Percentiles rank a stretch among this genome's conserved stretches.
Evolutionary conservation across 2,888 invertebrate genomes (phyloP).

Genomic region (Antheraea assamensis): DNA sequence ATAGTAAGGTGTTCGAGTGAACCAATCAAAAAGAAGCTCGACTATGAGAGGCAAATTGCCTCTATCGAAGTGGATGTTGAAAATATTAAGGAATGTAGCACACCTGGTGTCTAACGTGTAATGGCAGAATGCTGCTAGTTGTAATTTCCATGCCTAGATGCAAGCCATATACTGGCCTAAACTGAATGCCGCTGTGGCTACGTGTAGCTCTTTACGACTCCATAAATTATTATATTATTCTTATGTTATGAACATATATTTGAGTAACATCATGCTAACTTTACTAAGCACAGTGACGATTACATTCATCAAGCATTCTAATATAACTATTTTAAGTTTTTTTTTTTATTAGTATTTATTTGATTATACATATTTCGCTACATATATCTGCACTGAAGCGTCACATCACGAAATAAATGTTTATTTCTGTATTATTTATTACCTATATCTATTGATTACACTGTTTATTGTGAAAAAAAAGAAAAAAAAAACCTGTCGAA

Average conservation of each 20-base stretch:
- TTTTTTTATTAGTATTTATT: constrained; percentile 69
- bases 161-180: constrained; percentile 34
- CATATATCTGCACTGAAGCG: constrained; percentile 75
- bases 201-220: constrained; percentile 34
- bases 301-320: constrained; percentile 80
- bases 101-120: background rate
- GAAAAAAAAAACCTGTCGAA: constrained; percentile 15
- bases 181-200: constrained; percentile 27
- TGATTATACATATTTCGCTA: constrained; percentile 64
- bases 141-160: constrained; percentile 20
- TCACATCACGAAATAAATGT: constrained; percentile 58
- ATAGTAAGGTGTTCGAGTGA: background rate
- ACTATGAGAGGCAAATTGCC: background rate
- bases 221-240: constrained; percentile 47
- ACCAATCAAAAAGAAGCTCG: background rate
- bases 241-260: constrained; percentile 49
- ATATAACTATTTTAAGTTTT: constrained; percentile 69
- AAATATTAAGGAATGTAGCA: no score
- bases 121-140: background rate
- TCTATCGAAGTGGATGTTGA: background rate
- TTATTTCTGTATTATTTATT: constrained; percentile 21
- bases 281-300: constrained; percentile 81
- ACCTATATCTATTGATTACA: constrained; percentile 14
- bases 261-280: constrained; percentile 76
- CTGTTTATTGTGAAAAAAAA: constrained; percentile 17